A percentile compares a stretch with the other conserved stretches of the same genome.
These are phyloP conservation scores for Apolygus lucorum DNA, from an alignment of 1,140 invertebrate species.

Conservation along the genomic window DNA sequence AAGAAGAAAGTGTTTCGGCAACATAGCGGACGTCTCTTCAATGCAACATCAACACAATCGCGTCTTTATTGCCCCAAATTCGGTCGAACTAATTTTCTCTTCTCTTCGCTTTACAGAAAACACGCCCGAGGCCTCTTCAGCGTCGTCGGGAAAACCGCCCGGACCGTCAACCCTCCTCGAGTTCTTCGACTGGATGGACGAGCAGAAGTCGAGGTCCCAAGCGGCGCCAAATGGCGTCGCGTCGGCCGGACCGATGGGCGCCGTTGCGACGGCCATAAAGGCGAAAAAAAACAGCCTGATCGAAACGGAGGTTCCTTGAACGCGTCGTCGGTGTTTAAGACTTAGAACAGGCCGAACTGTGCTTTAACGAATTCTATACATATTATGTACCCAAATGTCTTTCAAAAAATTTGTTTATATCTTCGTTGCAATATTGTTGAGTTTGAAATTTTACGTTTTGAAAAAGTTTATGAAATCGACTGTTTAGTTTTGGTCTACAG, in stretches of 20 bases:
- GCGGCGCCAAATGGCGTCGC: neutral
- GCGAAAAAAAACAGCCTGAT: no score
- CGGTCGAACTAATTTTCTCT: no score
- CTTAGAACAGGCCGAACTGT: constrained; percentile 4
- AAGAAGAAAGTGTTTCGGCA: no score
- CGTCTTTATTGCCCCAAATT: no score
- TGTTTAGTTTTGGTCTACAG: neutral
- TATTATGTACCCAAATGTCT: neutral
- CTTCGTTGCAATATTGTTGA: neutral
- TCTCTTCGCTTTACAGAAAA: neutral
- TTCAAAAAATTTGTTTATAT: neutral
- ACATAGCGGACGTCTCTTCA: no score
- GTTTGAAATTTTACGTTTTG: no score
- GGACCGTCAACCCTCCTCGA: neutral
- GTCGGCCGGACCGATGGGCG: no score
- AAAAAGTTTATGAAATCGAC: neutral
- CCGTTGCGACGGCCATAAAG: no score
- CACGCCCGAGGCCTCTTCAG: neutral
- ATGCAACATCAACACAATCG: no score
- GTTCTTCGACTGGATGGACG: neutral
- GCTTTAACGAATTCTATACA: constrained; percentile 2
- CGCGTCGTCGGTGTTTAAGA: neutral
- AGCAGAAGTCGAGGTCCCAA: neutral
- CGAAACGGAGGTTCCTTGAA: no score
- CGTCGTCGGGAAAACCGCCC: neutral